Evolutionary conservation across 1,140 invertebrate species (phyloP), one percentile per base, ranked within the genome.

Genomic region (Thaumatotibia leucotreta): DNA sequence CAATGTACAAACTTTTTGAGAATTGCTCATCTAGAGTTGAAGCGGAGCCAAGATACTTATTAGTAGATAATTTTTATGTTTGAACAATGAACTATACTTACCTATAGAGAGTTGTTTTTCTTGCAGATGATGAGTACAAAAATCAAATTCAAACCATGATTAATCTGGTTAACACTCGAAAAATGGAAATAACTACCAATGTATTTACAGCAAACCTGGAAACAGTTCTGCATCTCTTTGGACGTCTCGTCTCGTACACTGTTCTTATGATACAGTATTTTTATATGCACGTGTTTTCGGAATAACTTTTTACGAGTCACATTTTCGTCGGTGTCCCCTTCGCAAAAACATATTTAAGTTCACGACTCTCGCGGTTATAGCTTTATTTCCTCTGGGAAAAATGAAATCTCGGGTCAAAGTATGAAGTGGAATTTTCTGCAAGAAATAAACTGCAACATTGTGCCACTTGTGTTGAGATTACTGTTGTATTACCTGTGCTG

Each of bases 211-310:
- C 82, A 5, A 76, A 82, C 50, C 65, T 82, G 29, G 39, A 69
- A 5, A 72, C 72, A 3, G 70, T 86, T 49, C 62, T 83, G n/a
- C 69, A 74, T 3, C 86, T 84, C 54, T 74, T 79, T 3, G 79
- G 79, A 29, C 74, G 72, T 35, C 74, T 79, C 0, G 78, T 88
- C 5, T 84, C 85, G 1, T 85, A 82, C 35, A 73, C 73, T 9
- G 73, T 87, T 14, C 63, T 85, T n/a, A 76, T 83, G 75, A 84
- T 87, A 61, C 83, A 87, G 66, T 79, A 82, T 64, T 85, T 87
- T 58, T 84, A 87, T 68, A 75, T 74, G 23, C 67, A 69, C n/a
- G 8, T 54, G 1, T 63, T 64, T 49, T 1, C 35, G 22, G 50
- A 67, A 67, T 63, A 20, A 67, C 23, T 31, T 67, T 32, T 39